Evolutionary conservation across 2,113 vertebrate species (phyloP).

Genomic region (Eupsittula cactorum): DNA sequence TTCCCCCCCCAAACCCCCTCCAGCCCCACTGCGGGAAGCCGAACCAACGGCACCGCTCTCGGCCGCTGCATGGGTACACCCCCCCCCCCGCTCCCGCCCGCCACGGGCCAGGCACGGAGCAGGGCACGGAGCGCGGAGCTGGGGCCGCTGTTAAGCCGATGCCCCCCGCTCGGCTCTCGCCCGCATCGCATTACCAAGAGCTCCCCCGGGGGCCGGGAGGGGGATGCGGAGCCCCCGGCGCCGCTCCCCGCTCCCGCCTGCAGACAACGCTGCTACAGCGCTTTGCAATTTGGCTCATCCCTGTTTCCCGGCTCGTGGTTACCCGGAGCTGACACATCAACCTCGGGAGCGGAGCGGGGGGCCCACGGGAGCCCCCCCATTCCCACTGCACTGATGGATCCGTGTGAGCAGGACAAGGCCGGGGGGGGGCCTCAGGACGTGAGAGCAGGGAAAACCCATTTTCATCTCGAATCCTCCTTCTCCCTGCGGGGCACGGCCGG

Average conservation of each 20-base stretch:
- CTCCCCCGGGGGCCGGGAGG: too few relatives aligned
- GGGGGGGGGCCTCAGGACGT: not conserved
- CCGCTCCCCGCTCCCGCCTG: not conserved
- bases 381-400: not conserved
- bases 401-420: not conserved
- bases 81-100: not conserved
- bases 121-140: rapidly evolving
- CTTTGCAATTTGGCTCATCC: constrained; percentile 18
- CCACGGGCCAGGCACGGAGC: rapidly evolving
- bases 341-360: not conserved
- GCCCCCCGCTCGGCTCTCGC: not conserved
- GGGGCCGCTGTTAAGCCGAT: not conserved
- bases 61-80: rapidly evolving
- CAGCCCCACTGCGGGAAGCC: rapidly evolving
- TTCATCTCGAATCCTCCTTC: not conserved
- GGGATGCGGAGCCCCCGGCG: too few relatives aligned
- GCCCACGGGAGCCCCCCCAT: rapidly evolving
- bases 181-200: too few relatives aligned
- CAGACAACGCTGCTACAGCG: not conserved
- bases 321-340: constrained; percentile 10
- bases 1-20: too few relatives aligned
- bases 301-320: not conserved
- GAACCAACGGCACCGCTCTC: rapidly evolving
- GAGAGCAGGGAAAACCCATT: not conserved
- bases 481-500: too few relatives aligned